Evolutionary conservation across 2,113 vertebrate species (phyloP), one percentile per base, ranked within the genome.

Genomic region (Scartelaos histophorus): DNA sequence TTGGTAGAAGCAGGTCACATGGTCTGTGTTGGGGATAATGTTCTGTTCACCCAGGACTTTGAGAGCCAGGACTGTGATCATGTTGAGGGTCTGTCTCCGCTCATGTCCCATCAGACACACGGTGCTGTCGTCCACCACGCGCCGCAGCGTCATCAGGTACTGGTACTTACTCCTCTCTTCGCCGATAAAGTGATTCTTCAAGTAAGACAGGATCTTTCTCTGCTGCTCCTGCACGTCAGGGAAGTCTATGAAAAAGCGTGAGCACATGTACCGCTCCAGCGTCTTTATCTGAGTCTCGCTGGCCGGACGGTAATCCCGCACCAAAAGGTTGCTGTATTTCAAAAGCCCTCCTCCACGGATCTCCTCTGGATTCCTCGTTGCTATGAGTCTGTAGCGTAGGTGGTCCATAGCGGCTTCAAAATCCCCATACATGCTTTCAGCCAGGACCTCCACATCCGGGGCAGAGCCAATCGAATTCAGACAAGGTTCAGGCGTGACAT

Each of bases 221-320:
- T 97, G 95, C 87, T 99, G 97, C 87, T 98, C 96, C 25, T 92
- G 92, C 77, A 98, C 93, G 13, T 97, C 94, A 11, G 97, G 95
- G 90, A 99, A 99, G 89, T 99, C 97, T 34, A 99, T 98, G 90
- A 99, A 99, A 88, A 99, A 99, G 46, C 97, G 94, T 7, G 97
- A 98, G 88, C 97, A 99, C 97, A 99, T 99, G 87, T 99, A 99
- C 70, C 97, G 95, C 81, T 99, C 96, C 62, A 97, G 89, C 0
- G 87, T 96, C 89, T 98, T 98, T 79, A 99, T 98, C 91, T 98
- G 95, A 17, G 91, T 91, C 87, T 97, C 93, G 3, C 95, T 94
- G 16, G 94, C 95, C 0, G 97, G 96, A 70, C 95, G 96, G 86
- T 98, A 99, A 82, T 97, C 94, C 56, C 93, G 94, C 66, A 98